Percentiles rank a stretch among this genome's conserved stretches.
Evolutionary conservation across 1,140 invertebrate genomes (phyloP).

Genomic region (Drosophila erecta): DNA sequence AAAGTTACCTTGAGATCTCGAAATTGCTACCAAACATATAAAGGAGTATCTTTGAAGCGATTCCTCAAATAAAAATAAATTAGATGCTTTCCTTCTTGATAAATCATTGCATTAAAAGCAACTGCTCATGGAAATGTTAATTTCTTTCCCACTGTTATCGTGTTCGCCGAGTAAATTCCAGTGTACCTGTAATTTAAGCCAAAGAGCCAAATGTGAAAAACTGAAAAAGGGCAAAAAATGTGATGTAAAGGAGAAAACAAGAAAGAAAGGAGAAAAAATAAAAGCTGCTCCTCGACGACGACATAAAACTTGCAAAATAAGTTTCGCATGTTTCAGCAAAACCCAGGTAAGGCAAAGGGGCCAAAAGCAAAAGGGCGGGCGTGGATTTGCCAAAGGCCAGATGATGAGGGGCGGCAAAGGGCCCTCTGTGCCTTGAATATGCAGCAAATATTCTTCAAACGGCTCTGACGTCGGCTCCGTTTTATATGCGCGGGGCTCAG

Average conservation of each 20-base stretch:
- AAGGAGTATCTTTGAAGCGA: no score
- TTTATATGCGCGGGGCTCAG: conserved; percentile 62
- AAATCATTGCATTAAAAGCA: no score
- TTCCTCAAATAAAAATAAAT: no score
- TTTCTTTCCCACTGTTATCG: no score
- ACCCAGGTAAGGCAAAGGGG: conserved; percentile 56
- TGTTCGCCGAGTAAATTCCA: background rate
- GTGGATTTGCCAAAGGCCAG: conserved; percentile 56
- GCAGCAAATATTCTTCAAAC: conserved; percentile 80
- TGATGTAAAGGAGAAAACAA: conserved; percentile 44
- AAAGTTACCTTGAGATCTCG: no score
- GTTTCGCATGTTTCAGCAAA: conserved; percentile 79
- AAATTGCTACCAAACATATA: no score
- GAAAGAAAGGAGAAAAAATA: conserved; percentile 67
- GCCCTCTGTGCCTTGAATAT: conserved; percentile 64
- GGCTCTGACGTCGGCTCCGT: conserved; percentile 43
- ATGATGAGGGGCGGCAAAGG: conserved; percentile 8
- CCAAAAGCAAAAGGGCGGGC: conserved; percentile 12
- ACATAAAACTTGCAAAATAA: conserved; percentile 83
- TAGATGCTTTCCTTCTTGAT: background rate
- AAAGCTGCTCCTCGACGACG: conserved; percentile 68
- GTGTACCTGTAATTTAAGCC: conserved; percentile 71
- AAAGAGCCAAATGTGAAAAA: conserved; percentile 72
- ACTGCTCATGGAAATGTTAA: no score
- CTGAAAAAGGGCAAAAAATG: conserved; percentile 68